phyloP scores from a whole-genome alignment of 2,797 vertebrate species.

The Neosalanx taihuensis region DNA sequence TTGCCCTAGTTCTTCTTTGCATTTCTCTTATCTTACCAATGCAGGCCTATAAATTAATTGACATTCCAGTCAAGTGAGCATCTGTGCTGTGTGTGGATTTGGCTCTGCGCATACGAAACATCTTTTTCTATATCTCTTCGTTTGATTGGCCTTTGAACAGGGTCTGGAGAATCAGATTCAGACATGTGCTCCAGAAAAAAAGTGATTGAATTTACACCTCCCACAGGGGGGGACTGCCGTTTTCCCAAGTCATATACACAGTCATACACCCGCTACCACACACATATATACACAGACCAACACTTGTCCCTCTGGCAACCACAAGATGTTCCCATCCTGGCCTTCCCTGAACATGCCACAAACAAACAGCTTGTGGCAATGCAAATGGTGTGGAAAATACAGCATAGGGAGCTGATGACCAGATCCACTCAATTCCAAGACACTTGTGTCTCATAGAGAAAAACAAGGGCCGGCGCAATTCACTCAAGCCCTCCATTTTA shows the following conservation, averaged over 20 bases:
- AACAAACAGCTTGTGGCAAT: conserved; percentile 70
- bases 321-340: conserved; percentile 60
- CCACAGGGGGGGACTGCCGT: conserved; percentile 61
- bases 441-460: conserved; percentile 34
- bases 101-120: conserved; percentile 50
- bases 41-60: conserved; percentile 63
- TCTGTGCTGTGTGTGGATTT: conserved; percentile 51
- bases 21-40: conserved; percentile 63
- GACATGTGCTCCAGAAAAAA: conserved; percentile 50
- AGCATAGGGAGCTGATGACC: conserved; percentile 67
- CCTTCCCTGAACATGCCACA: conserved; percentile 60
- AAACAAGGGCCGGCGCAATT: conserved; percentile 64
- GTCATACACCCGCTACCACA: conserved; percentile 10
- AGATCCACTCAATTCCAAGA: conserved; percentile 50
- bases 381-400: conserved; percentile 72
- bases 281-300: not conserved
- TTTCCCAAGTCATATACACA: conserved; percentile 49
- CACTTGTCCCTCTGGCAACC: conserved; percentile 20
- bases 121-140: conserved; percentile 59
- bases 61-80: conserved; percentile 43
- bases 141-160: conserved; percentile 68
- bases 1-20: conserved; percentile 50
- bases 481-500: conserved; percentile 58
- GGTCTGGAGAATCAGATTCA: conserved; percentile 56
- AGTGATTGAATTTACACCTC: conserved; percentile 75